Evolutionary conservation across 2,113 vertebrate genomes (phyloP), one percentile per base, ranked within the genome.

Genomic region (Hyla sarda): DNA sequence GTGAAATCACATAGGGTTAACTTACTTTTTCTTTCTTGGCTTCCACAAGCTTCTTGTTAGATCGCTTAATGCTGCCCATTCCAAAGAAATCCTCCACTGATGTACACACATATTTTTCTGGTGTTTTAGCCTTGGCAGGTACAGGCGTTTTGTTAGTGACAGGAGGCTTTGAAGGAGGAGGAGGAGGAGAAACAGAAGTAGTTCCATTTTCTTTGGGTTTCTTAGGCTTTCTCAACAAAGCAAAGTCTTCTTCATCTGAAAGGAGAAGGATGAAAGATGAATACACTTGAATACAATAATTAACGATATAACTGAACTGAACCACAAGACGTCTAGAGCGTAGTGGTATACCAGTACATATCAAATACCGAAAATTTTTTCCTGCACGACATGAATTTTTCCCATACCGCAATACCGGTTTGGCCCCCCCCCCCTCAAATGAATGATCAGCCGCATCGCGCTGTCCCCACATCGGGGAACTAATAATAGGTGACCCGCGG

Each of bases 81-180:
- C 98, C 98, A 85, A 99, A 99, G 91, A 92, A 99, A 88, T 98
- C 97, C 0, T 94, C 54, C 0, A 96, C 95, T 0, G 97, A 98
- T 1, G 94, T 99, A 37, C 93, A 94, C 21, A 92, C 96, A 32
- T 91, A 91, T 88, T 96, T 98, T 87, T 93, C 87, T 56, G 89
- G 92, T 41, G 89, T 73, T 50, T 91, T 93, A 41, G 83, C 89
- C 86, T 94, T 96, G 30, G 87, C 65, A 14, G 85, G 90, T 14
- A 45, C 54, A 25, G 11, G 56, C 17, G 13, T 65, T 65, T 81
- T 81, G 2, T 94, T 96, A 17, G 85, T 90, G 48, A 83, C 82
- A 88, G 94, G 91, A 6, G 56, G 91, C 71, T 90, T 92, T 75
- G 67, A 30, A 48, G 85, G 82, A 67, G 88, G 92, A 48, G 85